Evolutionary conservation across 2,888 invertebrate species (phyloP), one percentile per base, ranked within the genome.

Genomic region (Abrostola triplasia): DNA sequence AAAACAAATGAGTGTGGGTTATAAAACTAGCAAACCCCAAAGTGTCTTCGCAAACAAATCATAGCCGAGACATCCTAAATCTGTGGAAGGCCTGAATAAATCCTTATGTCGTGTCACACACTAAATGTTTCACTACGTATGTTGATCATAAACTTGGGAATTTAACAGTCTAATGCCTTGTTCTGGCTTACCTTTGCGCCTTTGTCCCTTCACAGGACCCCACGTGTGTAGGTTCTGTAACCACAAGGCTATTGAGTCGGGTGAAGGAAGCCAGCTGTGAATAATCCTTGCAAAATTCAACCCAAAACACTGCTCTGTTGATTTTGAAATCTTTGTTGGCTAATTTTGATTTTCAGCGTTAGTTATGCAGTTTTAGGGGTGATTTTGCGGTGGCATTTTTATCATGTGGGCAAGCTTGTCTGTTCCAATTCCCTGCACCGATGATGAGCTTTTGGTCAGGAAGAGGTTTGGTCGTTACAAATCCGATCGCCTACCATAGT

Each of bases 111-210:
- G 9, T 47, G 24, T 47, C 49, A 41, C 41, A 35, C 37, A 36
- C 8, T n/a, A 41, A 54, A 44, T 5, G 40, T 52, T 41, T 50
- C 38, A 58, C 55, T 50, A 50, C 52, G 59, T 48, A 66, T 68
- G 62, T 70, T 63, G 63, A 48, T 58, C 63, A 64, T 70, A 70
- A 76, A 79, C 67, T 64, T 67, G 51, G 55, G 50, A 76, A 64
- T 66, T 62, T 65, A 5, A 67, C 71, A 44, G 48, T 58, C 51
- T 64, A 59, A 67, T 73, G 52, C 50, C 57, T 56, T 50, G 67
- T 79, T 79, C 73, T 58, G 73, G 70, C 53, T 73, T 76, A 68
- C 77, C 76, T 68, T 68, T 68, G 55, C 57, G 63, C 49, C 70
- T 76, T 76, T 79, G 67, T 66, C 58, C 64, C 47, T 48, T 52